Conservation (phyloP, 2,113 vertebrate species). For the Muntiacus muntjak region DNA sequence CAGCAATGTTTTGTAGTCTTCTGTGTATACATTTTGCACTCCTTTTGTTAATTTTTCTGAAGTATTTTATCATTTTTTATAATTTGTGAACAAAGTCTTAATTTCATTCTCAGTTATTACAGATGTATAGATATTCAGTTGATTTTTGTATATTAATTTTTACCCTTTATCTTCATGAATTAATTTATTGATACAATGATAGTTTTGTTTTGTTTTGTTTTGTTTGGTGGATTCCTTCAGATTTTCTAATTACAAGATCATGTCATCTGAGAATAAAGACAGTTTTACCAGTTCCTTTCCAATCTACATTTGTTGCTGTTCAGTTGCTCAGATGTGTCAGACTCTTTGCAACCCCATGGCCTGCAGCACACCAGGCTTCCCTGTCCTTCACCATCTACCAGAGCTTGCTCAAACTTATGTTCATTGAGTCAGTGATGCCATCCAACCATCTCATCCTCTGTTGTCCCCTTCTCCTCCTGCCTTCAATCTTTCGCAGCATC, state of each 20-base stretch:
- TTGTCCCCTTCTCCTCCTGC: background rate
- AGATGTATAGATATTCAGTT: background rate
- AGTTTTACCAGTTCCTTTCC: slow-evolving; percentile 19
- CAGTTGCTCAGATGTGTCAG: background rate
- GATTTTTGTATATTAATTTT: slow-evolving; percentile 5
- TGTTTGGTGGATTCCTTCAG: background rate
- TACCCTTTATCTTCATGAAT: background rate
- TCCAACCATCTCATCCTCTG: background rate
- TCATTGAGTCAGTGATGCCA: background rate
- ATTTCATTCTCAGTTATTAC: slow-evolving; percentile 36
- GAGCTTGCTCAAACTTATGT: background rate
- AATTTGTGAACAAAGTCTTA: background rate
- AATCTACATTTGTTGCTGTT: background rate
- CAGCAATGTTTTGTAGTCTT: background rate
- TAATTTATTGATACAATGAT: background rate
- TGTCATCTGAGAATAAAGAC: background rate
- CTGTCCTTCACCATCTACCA: background rate
- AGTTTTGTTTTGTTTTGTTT: background rate
- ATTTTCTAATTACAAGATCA: slow-evolving; percentile 13
- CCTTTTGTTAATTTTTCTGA: background rate
- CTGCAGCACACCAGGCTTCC: background rate
- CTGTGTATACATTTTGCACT: background rate
- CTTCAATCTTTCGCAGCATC: background rate
- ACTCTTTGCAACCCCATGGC: background rate
- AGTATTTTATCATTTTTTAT: background rate